phyloP scores from a whole-genome alignment of 2,797 vertebrate species.

The Pseudotriccus pelzelni region DNA sequence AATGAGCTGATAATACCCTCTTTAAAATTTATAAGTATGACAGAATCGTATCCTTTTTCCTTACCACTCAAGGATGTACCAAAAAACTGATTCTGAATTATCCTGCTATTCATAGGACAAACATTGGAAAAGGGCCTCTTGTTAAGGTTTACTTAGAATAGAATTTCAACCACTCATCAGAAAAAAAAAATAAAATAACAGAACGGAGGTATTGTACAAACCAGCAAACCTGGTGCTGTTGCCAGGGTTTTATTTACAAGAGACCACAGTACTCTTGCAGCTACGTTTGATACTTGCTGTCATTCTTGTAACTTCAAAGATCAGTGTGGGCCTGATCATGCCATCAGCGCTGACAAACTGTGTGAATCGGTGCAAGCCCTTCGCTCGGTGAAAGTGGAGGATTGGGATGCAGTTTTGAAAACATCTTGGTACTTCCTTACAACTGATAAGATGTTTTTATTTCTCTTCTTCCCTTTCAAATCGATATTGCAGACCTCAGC shows the following conservation, averaged over 20 bases:
- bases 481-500: not conserved
- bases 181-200: not conserved
- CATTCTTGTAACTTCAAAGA: not conserved
- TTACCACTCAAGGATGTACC: not conserved
- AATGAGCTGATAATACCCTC: slow-evolving; percentile 79
- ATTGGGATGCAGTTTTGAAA: not conserved
- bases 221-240: not conserved
- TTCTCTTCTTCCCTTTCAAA: not conserved
- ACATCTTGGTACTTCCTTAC: not conserved
- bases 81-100: slow-evolving; percentile 60
- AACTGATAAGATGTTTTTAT: not conserved
- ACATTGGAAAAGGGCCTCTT: slow-evolving; percentile 36
- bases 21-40: slow-evolving; percentile 81
- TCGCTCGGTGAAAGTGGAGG: not conserved
- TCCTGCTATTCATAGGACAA: slow-evolving; percentile 62
- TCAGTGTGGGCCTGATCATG: not conserved
- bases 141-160: slow-evolving; percentile 48
- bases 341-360: not conserved
- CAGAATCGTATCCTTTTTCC: slow-evolving; percentile 47
- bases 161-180: slow-evolving; percentile 32
- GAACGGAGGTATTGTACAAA: not conserved
- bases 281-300: not conserved
- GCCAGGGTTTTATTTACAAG: not conserved
- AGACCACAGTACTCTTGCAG: not conserved
- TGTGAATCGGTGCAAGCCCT: not conserved